Conservation (phyloP, 2,797 vertebrate genomes). For the Microctenopoma steveboyesi region DNA sequence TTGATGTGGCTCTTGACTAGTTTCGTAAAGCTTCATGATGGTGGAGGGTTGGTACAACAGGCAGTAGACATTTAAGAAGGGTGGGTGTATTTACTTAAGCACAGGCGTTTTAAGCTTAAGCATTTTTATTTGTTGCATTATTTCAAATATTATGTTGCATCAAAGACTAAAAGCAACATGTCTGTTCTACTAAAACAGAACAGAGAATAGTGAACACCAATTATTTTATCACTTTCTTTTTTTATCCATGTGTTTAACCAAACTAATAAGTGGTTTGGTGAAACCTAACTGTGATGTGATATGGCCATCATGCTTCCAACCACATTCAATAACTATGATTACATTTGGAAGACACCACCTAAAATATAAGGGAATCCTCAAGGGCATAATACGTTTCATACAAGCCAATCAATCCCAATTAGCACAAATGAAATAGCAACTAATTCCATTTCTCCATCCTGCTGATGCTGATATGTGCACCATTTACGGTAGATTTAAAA, state of each 20-base stretch:
- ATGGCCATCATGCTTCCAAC: background rate
- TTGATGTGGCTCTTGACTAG: too few species aligned
- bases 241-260: background rate
- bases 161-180: too few species aligned
- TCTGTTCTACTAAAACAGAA: too few species aligned
- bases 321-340: slow-evolving; percentile 8
- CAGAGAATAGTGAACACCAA: too few species aligned
- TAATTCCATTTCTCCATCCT: slow-evolving; percentile 25
- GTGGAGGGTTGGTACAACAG: too few species aligned
- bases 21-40: too few species aligned
- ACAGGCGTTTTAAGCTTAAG: too few species aligned
- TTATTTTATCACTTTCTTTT: background rate
- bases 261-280: slow-evolving; percentile 8
- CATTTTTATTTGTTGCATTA: too few species aligned
- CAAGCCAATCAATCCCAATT: slow-evolving; percentile 32
- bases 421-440: slow-evolving; percentile 22
- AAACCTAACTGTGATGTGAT: slow-evolving; percentile 4
- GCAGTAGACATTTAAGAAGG: too few species aligned
- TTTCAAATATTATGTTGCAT: too few species aligned
- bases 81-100: too few species aligned
- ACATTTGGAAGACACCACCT: slow-evolving; percentile 17
- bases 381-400: slow-evolving; percentile 25
- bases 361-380: slow-evolving; percentile 26
- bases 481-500: background rate
- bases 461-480: slow-evolving; percentile 18